Base-by-base conservation (phyloP, 2,888 invertebrate species). In the Yponomeuta evonymella region DNA sequence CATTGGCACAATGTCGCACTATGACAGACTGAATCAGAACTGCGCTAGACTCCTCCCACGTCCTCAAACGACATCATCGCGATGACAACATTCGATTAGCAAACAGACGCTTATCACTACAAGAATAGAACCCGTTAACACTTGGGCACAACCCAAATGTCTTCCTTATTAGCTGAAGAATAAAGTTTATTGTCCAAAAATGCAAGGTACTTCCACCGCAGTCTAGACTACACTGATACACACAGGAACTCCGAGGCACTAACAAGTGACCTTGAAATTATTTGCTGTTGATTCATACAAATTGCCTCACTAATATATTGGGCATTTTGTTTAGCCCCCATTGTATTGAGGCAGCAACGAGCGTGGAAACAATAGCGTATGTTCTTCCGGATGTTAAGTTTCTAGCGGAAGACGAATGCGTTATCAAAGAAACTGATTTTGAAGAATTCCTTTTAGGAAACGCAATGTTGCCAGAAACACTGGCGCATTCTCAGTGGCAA, bases 311-410 rank as follows among this genome's bases (percentile, higher is more conserved):
- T 67, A 67, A 67, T 48, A 67, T 67, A 67, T 67, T 67, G 72
- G 72, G 71, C 72, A 77, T 79, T 83, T 84, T 80, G 83, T 85
- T 72, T 79, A 76, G 78, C 1, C 78, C 75, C 82, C 81, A 80
- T 84, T 81, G 79, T 76, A 77, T 78, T 76, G 76, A 77, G 11
- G 36, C 67, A 67, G 67, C 48, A 58, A 58, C 15, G 10, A 15
- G 9, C 67, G 48, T 43, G 23, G 36, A 48, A 67, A 67, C 67
- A 67, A 67, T 67, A 2, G 67, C 23, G 67, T 48, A 23, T 65
- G 33, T 67, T 48, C 36, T 48, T 67, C 36, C 67, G 67, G 67
- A 48, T 23, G 36, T 67, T 43, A 23, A 6, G 29, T 64, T 11
- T 67, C 48, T 48, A 67, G 36, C 23, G 65, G 33, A 30, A 11